Evolutionary conservation across 2,797 vertebrate genomes (phyloP), one percentile per base, ranked within the genome.

Genomic region (Nyctalus aviator): DNA sequence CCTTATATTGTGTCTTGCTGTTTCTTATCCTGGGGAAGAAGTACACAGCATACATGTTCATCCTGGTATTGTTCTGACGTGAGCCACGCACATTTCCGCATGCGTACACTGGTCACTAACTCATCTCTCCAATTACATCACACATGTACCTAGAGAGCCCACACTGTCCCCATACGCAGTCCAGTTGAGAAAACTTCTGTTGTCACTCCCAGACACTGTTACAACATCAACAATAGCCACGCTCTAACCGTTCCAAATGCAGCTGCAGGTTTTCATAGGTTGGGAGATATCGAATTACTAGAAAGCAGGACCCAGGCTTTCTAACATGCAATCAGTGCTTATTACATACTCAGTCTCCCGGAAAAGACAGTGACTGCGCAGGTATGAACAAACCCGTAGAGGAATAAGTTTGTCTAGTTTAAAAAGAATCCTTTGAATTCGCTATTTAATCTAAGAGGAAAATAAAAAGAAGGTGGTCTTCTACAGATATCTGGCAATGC

Each of bases 351-450:
- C 82, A 53, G 55, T 55, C 64, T 77, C 77, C n/a, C 46, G 62
- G 86, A 62, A 91, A 93, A 86, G 69, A 81, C n/a, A 10, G 7
- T n/a, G 50, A 32, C 37, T 46, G 23, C 32, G 57, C 15, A 37
- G 55, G 30, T 77, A 30, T 20, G 23, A 77, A 57, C 50, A 93
- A 92, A 94, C 8, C 23, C 2, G 0, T 2, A 55, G 1, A 84
- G 50, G 32, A 91, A 88, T 41, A 89, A 68, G 75, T 79, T 1
- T 68, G 18, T 88, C 68, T 89, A 37, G 46, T 41, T 90, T 75
- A 75, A 89, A 89, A 89, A 89, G 93, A 35, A 53, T 50, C 12
- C 35, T 88, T 93, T 93, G 82, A 90, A 78, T 77, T 93, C 86
- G 30, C 50, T 35, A 79, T 68, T 85, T 93, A 64, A 90, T 86